Evolutionary conservation across 2,888 invertebrate genomes (phyloP), one percentile per base, ranked within the genome.

Genomic region (Apotomis betuletana): DNA sequence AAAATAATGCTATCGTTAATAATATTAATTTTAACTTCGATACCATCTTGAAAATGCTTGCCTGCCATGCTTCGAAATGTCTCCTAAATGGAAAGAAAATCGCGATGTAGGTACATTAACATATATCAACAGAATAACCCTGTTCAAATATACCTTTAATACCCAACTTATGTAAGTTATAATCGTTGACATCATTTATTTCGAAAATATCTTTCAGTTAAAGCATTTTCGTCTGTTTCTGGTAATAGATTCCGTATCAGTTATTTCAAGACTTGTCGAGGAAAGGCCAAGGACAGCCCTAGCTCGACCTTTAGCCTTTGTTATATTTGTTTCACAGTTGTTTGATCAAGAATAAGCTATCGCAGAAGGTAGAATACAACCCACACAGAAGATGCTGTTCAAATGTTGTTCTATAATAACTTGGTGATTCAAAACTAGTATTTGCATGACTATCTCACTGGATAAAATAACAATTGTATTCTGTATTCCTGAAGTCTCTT

Each of bases 261-360:
- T 9, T n/a, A 9, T 52, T 13, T 8, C 51, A 41, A 36, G 41
- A 9, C 27, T 5, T 12, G 55, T 57, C 12, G 38, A 41, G 41
- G 5, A 54, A 63, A 63, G n/a, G 54, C 54, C 63, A 63, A 63
- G 54, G 54, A 52, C 54, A 12, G n/a, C 15, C 54, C 41, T 41
- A 54, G 10, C 9, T 5, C 10, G 15, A 63, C 52, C 52, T 54
- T 63, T 63, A 9, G 13, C 5, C 13, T 54, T 52, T 38, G 13
- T 62, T 36, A 10, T 52, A 62, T 52, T 44, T 63, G 54, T 54
- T 15, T 13, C 15, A 41, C 41, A 41, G 15, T 54, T 54, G 10
- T 63, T 63, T 54, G 41, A 13, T 54, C 15, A 63, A 41, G 38
- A 27, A 46, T 46, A 27, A 60, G 9, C 49, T 49, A 15, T 54